These are phyloP conservation scores for Lutjanus campechanus DNA, from an alignment of 2,797 vertebrate genomes.

Conservation along the genomic window DNA sequence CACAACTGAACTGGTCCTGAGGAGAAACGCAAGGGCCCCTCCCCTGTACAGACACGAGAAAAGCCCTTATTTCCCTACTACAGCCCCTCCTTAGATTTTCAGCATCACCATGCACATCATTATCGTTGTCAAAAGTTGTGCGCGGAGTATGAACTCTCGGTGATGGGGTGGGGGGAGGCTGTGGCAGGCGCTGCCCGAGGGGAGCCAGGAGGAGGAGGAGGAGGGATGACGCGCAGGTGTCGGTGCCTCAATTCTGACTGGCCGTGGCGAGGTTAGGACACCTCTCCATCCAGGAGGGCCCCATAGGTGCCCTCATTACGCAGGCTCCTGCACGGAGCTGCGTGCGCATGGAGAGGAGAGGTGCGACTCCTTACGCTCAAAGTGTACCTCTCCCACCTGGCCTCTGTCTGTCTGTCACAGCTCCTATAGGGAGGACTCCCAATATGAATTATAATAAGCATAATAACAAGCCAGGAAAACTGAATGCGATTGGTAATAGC, in stretches of 20 bases:
- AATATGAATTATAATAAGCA: slow-evolving; percentile 79
- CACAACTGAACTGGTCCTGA: slow-evolving; percentile 59
- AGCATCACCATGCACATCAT: slow-evolving; percentile 75
- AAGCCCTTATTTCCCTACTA: slow-evolving; percentile 58
- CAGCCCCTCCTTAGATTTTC: slow-evolving; percentile 64
- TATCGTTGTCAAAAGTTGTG: slow-evolving; percentile 80
- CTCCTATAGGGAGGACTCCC: slow-evolving; percentile 66
- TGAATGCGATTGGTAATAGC: slow-evolving; percentile 13
- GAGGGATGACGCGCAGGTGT: slow-evolving; percentile 69
- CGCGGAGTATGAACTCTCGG: slow-evolving; percentile 63
- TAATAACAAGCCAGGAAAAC: slow-evolving; percentile 57
- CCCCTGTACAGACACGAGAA: slow-evolving; percentile 29
- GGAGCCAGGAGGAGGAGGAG: slow-evolving; percentile 14
- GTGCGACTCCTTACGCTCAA: slow-evolving; percentile 66
- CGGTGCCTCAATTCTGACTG: slow-evolving; percentile 72
- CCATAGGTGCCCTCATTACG: slow-evolving; percentile 86
- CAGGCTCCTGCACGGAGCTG: slow-evolving; percentile 74
- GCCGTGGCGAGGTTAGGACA: slow-evolving; percentile 79
- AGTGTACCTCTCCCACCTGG: slow-evolving; percentile 71
- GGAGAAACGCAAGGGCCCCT: slow-evolving; percentile 41
- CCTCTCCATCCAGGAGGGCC: slow-evolving; percentile 84
- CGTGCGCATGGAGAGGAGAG: slow-evolving; percentile 67
- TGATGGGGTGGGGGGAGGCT: slow-evolving; percentile 37
- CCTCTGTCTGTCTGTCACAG: slow-evolving; percentile 79
- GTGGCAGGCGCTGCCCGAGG: slow-evolving; percentile 56